Conservation (phyloP, 2,797 vertebrate genomes). For the Graptemys geographica region DNA sequence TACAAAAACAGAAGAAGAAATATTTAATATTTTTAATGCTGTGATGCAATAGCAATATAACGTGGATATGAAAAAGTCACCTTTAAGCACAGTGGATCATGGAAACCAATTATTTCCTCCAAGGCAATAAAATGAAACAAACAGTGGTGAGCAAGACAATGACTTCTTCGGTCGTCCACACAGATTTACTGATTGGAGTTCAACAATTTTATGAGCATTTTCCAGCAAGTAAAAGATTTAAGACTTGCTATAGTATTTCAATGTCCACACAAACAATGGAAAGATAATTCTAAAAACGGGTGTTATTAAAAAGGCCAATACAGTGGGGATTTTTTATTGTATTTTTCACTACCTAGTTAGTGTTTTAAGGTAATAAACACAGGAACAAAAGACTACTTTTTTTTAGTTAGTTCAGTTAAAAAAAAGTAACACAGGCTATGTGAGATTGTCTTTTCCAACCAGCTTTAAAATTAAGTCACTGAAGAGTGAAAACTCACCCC, state of each 20-base stretch:
- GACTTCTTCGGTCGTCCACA: neutral
- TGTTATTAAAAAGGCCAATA: neutral
- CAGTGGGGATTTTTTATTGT: neutral
- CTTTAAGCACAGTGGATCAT: neutral
- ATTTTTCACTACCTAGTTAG: neutral
- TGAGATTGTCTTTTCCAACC: neutral
- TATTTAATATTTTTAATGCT: neutral
- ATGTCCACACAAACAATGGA: neutral
- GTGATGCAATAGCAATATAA: neutral
- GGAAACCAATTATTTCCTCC: neutral
- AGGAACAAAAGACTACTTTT: fast-evolving
- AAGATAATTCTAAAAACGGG: fast-evolving
- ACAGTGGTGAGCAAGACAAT: neutral
- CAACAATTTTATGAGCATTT: neutral
- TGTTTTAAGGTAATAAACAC: neutral
- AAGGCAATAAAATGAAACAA: neutral
- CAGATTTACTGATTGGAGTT: neutral
- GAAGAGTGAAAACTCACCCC: neutral
- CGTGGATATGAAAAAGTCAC: neutral
- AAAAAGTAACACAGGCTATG: neutral
- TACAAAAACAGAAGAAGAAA: constrained; percentile 7
- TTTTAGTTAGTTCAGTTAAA: neutral
- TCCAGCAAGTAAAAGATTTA: neutral
- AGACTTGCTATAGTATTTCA: neutral
- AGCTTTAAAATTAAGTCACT: neutral